phyloP scores from a whole-genome alignment of 2,888 invertebrate genomes.

The Sphaerophoria rueppellii region DNA sequence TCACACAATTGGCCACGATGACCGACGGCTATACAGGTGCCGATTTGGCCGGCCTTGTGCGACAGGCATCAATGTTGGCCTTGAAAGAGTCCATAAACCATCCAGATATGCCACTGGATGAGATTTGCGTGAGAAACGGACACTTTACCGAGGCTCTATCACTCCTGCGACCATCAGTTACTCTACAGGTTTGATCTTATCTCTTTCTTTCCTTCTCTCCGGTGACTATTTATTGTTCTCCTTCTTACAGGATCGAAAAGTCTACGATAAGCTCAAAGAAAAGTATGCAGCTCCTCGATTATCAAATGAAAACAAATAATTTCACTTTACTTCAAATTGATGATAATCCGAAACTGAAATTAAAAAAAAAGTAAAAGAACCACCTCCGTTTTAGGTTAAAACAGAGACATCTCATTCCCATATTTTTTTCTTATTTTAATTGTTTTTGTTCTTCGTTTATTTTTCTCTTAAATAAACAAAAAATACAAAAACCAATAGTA shows the following conservation, averaged over 20 bases:
- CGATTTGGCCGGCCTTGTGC: constrained; percentile 94
- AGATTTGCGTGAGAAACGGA: constrained; percentile 85
- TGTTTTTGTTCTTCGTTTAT: too few relatives aligned
- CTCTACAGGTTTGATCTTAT: constrained; percentile 84
- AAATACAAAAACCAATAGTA: constrained; percentile 11
- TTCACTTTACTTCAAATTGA: neutral
- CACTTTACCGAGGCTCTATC: constrained; percentile 91
- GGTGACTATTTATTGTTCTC: constrained; percentile 13
- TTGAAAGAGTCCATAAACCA: constrained; percentile 89
- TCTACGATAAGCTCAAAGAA: constrained; percentile 89
- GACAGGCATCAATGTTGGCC: constrained; percentile 92
- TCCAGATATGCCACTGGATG: constrained; percentile 82
- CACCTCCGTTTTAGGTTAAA: constrained; percentile 47
- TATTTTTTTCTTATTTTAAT: neutral
- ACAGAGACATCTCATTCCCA: constrained; percentile 27
- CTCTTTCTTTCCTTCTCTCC: neutral
- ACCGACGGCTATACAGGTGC: constrained; percentile 95
- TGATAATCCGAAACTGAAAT: neutral
- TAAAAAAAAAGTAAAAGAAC: constrained; percentile 6
- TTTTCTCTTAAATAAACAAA: neutral
- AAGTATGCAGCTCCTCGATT: constrained; percentile 84
- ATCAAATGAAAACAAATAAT: constrained; percentile 51
- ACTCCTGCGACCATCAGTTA: constrained; percentile 94
- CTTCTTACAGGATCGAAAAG: constrained; percentile 86
- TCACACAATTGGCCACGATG: constrained; percentile 87